These are phyloP conservation scores for Balanococcus diminutus DNA, from an alignment of 2,888 invertebrate genomes.

Conservation along the genomic window DNA sequence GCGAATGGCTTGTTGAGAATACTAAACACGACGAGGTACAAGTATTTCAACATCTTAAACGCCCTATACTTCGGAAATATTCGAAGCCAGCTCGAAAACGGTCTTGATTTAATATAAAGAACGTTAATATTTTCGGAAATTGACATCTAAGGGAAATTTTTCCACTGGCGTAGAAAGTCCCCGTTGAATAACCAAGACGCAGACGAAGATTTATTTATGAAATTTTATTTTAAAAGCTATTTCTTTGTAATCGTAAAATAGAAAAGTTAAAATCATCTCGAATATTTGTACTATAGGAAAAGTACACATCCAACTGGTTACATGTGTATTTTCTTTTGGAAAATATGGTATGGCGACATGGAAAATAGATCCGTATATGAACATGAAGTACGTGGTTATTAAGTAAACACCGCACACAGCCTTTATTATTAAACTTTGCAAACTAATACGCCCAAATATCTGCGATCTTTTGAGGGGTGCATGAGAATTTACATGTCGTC, in stretches of 20 bases:
- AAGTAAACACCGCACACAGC: slow-evolving; percentile 8
- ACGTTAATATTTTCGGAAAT: background rate
- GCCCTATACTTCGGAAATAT: background rate
- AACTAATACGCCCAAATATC: background rate
- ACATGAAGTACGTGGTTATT: background rate
- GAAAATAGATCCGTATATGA: background rate
- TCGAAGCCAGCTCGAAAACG: background rate
- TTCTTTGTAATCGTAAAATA: background rate
- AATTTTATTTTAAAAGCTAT: background rate
- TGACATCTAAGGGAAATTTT: background rate
- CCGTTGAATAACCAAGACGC: background rate
- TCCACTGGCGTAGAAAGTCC: background rate
- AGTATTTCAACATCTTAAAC: background rate
- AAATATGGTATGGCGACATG: background rate
- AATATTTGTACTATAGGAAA: no score
- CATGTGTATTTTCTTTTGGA: background rate
- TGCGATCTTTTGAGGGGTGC: background rate
- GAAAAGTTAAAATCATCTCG: background rate
- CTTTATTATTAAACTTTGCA: background rate
- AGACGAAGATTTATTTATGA: no score
- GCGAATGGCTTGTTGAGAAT: slow-evolving; percentile 10
- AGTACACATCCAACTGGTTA: background rate
- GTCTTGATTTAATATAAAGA: background rate
- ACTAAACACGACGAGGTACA: background rate
- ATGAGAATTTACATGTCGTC: slow-evolving; percentile 32